Evolutionary conservation across 2,888 invertebrate genomes (phyloP).

Genomic region (Eupithecia dodoneata): DNA sequence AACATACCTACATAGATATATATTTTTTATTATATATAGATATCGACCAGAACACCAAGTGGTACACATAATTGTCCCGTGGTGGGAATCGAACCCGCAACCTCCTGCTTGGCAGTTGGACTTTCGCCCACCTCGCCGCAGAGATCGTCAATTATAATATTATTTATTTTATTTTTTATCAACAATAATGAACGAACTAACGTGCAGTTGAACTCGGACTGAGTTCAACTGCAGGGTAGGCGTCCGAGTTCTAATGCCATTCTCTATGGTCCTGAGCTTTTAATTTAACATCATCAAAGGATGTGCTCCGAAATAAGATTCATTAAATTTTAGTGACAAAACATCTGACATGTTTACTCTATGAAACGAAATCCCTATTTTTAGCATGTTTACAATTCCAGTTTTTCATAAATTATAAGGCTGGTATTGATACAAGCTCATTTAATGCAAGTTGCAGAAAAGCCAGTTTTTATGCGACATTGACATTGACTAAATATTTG

Average conservation of each 20-base stretch:
- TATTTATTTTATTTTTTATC: not conserved
- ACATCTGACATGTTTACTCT: not conserved
- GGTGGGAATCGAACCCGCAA: no score
- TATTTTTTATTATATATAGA: no score
- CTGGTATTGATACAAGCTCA: constrained; percentile 8
- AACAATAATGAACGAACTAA: not conserved
- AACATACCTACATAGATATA: no score
- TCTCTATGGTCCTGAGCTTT: not conserved
- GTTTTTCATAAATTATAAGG: constrained; percentile 18
- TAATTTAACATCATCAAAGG: not conserved
- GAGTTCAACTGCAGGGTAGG: not conserved
- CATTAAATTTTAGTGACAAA: not conserved
- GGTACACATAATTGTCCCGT: no score
- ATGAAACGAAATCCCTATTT: constrained; percentile 6
- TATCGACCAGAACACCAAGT: no score
- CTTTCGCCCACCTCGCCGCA: no score
- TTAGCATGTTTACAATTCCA: constrained; percentile 7
- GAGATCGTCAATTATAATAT: no score
- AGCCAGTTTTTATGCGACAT: constrained; percentile 35
- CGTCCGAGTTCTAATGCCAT: not conserved
- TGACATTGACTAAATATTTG: constrained; percentile 38
- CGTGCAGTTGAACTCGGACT: not conserved
- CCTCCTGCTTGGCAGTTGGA: no score
- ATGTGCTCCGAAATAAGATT: not conserved
- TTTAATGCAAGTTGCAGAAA: constrained; percentile 23